Evolutionary conservation across 2,888 invertebrate species (phyloP), one percentile per base, ranked within the genome.

Genomic region (Adineta ricciae): DNA sequence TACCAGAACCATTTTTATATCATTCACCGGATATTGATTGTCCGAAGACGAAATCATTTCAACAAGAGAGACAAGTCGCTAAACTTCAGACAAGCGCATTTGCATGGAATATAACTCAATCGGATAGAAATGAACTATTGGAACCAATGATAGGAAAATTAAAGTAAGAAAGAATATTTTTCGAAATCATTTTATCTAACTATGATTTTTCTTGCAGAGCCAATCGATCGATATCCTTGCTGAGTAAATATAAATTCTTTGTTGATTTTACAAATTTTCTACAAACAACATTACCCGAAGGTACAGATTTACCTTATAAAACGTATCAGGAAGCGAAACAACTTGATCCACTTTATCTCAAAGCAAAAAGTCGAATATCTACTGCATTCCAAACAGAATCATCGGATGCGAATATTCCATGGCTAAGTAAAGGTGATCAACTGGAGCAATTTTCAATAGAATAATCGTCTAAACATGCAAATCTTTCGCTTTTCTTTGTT

Each of bases 351-450:
- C 38, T 24, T 24, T 78, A 78, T 78, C 41, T 41, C 14, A 24
- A 2, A 24, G 41, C 41, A 78, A 78, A 78, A 78, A 19, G 41
- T 41, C 24, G 38, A 21, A 41, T 78, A 19, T 78, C 78, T 41
- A 78, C 21, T 11, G 78, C 41, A 21, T 78, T 78, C 41, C 41
- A 78, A 78, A 36, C 16, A 4, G 64, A 1, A 32, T 41, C 78
- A 41, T 38, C 38, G 2, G 41, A 38, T 78, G 14, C 24, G 11
- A 41, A 14, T 41, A 41, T 78, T 24, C 14, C 78, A 78, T 78
- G 78, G 78, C n/a, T 78, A 21, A 78, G 78, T n/a, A 78, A 78
- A 78, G 41, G 78, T 78, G 78, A 78, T 41, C 41, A 24, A 78
- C 9, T 78, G 1, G 78, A 78, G 41, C 78, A 78, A 41, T 78